Evolutionary conservation across 2,797 vertebrate genomes (phyloP).

Genomic region (Florisuga fusca): DNA sequence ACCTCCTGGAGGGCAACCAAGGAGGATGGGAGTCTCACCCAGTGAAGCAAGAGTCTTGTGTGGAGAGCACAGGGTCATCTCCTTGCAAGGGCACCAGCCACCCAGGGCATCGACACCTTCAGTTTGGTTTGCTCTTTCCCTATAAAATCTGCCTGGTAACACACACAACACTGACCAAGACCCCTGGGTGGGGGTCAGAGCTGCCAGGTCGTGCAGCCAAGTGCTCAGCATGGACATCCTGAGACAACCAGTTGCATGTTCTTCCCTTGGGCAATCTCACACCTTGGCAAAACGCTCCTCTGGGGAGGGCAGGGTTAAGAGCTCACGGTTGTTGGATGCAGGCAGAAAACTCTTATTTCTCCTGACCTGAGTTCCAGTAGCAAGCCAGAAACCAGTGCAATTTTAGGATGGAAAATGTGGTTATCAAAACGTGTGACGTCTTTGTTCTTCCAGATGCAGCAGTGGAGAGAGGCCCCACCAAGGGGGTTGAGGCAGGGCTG

Average conservation of each 20-base stretch:
- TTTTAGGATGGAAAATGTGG: not conserved
- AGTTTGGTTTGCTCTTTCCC: not conserved
- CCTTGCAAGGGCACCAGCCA: not conserved
- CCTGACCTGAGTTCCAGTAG: not conserved
- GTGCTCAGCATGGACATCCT: not conserved
- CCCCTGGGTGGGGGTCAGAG: not conserved
- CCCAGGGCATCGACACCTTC: not conserved
- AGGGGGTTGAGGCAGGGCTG: accelerated
- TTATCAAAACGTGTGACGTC: accelerated
- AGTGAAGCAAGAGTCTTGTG: not conserved
- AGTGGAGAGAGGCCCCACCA: not conserved
- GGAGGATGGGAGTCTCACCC: not conserved
- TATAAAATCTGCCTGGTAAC: not conserved
- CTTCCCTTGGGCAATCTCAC: not conserved
- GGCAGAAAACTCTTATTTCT: not conserved
- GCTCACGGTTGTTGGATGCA: not conserved
- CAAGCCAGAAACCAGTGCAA: not conserved
- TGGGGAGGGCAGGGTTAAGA: not conserved
- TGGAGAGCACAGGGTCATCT: not conserved
- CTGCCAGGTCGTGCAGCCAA: not conserved
- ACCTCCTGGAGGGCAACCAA: not conserved
- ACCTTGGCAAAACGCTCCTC: not conserved
- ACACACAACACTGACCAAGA: not conserved
- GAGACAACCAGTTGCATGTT: accelerated
- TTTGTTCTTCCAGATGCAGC: not conserved